Evolutionary conservation across 2,888 invertebrate genomes (phyloP).

Genomic region (Lycocerus yunnanus): DNA sequence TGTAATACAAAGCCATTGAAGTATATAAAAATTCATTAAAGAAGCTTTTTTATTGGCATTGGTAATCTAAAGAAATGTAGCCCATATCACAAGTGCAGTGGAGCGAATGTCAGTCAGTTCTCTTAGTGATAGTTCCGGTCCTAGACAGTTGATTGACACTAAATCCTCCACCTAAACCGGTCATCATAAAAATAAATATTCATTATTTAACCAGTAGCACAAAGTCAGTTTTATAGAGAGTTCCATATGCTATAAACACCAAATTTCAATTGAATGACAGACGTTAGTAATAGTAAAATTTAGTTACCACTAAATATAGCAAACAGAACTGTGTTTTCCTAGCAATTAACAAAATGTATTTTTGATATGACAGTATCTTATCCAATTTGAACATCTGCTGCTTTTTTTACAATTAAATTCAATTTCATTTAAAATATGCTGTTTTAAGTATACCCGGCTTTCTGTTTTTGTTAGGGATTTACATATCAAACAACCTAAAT

Average conservation of each 20-base stretch:
- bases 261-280: conserved; percentile 43
- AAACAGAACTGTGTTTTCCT: conserved; percentile 48
- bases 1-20: conserved; percentile 25
- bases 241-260: conserved; percentile 46
- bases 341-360: conserved; percentile 49
- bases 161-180: conserved; percentile 36
- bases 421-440: conserved; percentile 28
- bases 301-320: conserved; percentile 45
- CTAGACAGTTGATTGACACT: conserved; percentile 33
- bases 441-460: conserved; percentile 1
- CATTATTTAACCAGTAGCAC: conserved; percentile 46
- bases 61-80: conserved; percentile 21
- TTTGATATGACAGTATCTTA: conserved; percentile 48
- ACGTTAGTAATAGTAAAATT: conserved; percentile 42
- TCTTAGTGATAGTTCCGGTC: conserved; percentile 24
- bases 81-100: conserved; percentile 15
- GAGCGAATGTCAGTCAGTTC: conserved; percentile 18
- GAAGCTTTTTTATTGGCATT: conserved; percentile 23
- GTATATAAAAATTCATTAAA: conserved; percentile 29
- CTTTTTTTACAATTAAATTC: conserved; percentile 35
- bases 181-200: conserved; percentile 45
- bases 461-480: conserved; percentile 20
- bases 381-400: conserved; percentile 49
- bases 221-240: conserved; percentile 39
- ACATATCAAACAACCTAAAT: conserved; percentile 30